These are phyloP conservation scores for Malacoraja senta DNA, from an alignment of 2,797 vertebrate genomes.

Conservation along the genomic window DNA sequence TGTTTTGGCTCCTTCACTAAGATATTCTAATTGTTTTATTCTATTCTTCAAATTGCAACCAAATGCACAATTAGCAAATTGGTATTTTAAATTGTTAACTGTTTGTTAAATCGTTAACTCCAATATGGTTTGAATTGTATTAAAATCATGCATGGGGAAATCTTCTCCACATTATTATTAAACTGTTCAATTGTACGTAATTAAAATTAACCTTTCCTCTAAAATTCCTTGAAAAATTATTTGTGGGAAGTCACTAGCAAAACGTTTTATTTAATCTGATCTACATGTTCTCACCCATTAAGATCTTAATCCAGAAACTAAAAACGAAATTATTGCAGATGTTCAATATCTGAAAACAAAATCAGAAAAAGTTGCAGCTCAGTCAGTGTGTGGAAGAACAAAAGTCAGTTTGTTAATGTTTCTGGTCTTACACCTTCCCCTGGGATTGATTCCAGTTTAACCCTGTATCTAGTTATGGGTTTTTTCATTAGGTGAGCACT, in stretches of 20 bases:
- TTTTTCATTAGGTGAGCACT: not conserved
- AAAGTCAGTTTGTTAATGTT: not conserved
- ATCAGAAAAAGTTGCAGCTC: not conserved
- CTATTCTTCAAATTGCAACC: conserved; percentile 6
- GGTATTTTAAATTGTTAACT: too few relatives aligned
- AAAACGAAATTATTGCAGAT: not conserved
- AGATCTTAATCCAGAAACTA: not conserved
- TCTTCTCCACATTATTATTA: not conserved
- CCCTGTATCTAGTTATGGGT: not conserved
- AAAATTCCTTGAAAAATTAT: not conserved
- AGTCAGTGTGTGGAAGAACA: not conserved
- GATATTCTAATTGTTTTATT: not conserved
- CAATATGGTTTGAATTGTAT: not conserved
- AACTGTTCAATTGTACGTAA: not conserved
- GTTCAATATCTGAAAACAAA: not conserved
- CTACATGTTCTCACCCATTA: not conserved
- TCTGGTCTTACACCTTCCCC: not conserved
- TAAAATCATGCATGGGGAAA: not conserved
- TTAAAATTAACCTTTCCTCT: not conserved
- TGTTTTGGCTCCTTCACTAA: conserved; percentile 14
- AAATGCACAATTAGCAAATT: not conserved
- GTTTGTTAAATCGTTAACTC: not conserved
- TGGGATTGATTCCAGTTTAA: not conserved
- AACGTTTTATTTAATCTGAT: not conserved
- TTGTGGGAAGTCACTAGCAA: not conserved